Evolutionary conservation across 2,888 invertebrate species (phyloP).

Genomic region (Conchocele bisecta): DNA sequence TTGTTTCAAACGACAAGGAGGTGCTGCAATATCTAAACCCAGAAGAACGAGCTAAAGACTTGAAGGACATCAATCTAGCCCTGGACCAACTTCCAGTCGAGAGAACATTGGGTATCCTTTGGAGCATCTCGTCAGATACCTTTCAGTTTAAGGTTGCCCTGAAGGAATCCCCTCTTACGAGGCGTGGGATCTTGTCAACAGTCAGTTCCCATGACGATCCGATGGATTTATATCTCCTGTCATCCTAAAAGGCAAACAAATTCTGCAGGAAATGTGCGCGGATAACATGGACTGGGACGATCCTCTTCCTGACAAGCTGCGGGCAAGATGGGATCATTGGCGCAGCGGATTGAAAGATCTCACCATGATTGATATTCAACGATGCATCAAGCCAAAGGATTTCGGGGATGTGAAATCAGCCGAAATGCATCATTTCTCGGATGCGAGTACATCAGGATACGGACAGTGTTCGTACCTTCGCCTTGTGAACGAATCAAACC

Average conservation of each 20-base stretch:
- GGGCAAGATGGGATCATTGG: neutral
- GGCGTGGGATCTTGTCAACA: conserved; percentile 45
- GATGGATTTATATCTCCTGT: conserved; percentile 47
- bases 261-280: conserved; percentile 49
- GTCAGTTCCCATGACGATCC: conserved; percentile 51
- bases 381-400: conserved; percentile 1
- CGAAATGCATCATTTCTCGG: conserved; percentile 27
- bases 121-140: neutral
- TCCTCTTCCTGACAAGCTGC: conserved; percentile 23
- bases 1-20: too few relatives aligned
- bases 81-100: neutral
- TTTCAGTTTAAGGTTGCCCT: conserved; percentile 37
- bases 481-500: neutral
- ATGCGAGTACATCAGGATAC: conserved; percentile 2
- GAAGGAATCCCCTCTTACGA: conserved; percentile 31
- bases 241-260: conserved; percentile 41
- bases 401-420: neutral
- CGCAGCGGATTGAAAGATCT: conserved; percentile 5
- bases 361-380: neutral
- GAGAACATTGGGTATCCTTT: neutral
- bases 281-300: conserved; percentile 49
- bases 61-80: neutral
- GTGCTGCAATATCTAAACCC: too few relatives aligned
- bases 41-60: neutral
- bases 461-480: neutral